phyloP scores from a whole-genome alignment of 1,140 invertebrate genomes.

The Agrypnia vestita region DNA sequence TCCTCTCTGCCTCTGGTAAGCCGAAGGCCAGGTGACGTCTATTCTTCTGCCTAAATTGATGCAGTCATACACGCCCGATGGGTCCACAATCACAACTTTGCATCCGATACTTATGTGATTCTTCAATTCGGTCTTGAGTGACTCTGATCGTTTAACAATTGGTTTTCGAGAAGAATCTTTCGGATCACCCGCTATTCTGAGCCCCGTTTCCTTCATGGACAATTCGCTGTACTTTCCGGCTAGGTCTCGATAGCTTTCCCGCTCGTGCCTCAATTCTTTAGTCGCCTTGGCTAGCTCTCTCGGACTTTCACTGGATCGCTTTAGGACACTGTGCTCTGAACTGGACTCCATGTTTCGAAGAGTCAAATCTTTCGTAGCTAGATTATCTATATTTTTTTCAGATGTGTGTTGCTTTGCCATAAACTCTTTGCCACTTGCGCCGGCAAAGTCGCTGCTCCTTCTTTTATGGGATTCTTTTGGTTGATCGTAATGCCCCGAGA shows the following conservation, averaged over 20 bases:
- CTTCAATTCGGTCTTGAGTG: constrained; percentile 72
- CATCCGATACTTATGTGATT: constrained; percentile 69
- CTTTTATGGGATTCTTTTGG: constrained; percentile 56
- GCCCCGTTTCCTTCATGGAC: constrained; percentile 65
- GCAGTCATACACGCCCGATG: constrained; percentile 84
- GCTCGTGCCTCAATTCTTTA: constrained; percentile 70
- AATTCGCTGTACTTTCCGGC: constrained; percentile 71
- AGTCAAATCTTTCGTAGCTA: constrained; percentile 53
- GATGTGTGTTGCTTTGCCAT: constrained; percentile 54
- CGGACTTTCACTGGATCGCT: constrained; percentile 65
- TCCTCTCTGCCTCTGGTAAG: constrained; percentile 87
- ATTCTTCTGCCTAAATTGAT: constrained; percentile 91
- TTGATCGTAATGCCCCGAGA: constrained; percentile 61
- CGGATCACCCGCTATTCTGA: constrained; percentile 62
- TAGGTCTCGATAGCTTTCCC: constrained; percentile 70
- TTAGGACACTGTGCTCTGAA: constrained; percentile 60
- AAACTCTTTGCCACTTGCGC: constrained; percentile 53
- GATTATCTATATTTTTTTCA: constrained; percentile 58
- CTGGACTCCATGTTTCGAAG: constrained; percentile 57
- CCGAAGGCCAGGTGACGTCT: constrained; percentile 94
- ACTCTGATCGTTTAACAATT: constrained; percentile 69
- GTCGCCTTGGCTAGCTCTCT: constrained; percentile 69
- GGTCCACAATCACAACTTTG: constrained; percentile 75
- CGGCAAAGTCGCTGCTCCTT: constrained; percentile 59
- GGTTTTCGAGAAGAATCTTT: constrained; percentile 67